phyloP scores from a whole-genome alignment of 2,888 invertebrate species.

The Amphipoea lucens region DNA sequence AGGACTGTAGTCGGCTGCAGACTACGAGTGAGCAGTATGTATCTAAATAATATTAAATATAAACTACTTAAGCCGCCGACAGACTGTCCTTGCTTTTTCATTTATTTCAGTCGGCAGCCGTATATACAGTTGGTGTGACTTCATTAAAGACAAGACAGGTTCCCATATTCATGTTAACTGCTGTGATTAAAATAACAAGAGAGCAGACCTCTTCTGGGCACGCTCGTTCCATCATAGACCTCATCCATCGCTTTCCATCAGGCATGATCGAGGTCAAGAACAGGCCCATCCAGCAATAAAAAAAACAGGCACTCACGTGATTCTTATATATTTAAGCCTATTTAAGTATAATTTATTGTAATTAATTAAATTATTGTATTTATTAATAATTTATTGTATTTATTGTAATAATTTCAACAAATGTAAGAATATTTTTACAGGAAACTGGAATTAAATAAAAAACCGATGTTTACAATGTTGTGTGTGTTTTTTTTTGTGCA shows the following conservation, averaged over 20 bases:
- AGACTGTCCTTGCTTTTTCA: neutral
- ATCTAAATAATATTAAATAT: too few species aligned
- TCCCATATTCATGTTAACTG: neutral
- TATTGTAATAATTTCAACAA: neutral
- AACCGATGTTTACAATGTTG: neutral
- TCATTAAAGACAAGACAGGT: neutral
- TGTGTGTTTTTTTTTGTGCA: neutral
- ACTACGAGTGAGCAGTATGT: neutral
- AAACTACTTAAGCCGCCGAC: neutral
- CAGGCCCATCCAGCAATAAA: too few species aligned
- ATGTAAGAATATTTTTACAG: neutral
- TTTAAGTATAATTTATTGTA: neutral
- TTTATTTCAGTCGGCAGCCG: neutral
- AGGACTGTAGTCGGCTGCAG: too few species aligned
- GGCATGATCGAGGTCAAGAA: too few species aligned
- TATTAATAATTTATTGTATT: too few species aligned
- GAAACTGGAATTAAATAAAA: slow-evolving; percentile 1
- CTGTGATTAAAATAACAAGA: neutral
- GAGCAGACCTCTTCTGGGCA: too few species aligned
- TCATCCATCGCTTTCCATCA: too few species aligned
- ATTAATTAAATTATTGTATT: too few species aligned
- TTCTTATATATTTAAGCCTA: neutral
- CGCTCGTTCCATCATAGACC: too few species aligned
- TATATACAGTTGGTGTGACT: neutral
- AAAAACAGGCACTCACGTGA: too few species aligned